These are phyloP conservation scores for Drosophila tropicalis DNA, from an alignment of 1,140 invertebrate genomes.

Conservation along the genomic window DNA sequence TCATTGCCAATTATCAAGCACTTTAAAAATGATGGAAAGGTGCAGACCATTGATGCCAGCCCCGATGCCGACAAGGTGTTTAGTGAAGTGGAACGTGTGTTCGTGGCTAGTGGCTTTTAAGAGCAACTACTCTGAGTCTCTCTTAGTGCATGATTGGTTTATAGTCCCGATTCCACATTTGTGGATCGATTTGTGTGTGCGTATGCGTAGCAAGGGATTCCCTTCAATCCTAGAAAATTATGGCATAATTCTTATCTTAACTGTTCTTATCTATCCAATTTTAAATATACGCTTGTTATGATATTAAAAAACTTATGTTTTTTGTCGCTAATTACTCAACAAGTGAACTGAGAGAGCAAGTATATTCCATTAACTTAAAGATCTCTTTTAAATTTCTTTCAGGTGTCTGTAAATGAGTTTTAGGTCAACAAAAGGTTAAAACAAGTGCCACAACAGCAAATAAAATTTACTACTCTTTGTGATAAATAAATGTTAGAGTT, in stretches of 20 bases:
- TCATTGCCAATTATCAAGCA: constrained; percentile 97
- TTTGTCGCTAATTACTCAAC: constrained; percentile 25
- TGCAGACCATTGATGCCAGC: constrained; percentile 91
- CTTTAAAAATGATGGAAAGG: constrained; percentile 89
- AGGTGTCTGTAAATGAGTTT: neutral
- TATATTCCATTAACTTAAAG: constrained; percentile 17
- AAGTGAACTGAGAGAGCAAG: constrained; percentile 26
- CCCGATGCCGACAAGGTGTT: constrained; percentile 89
- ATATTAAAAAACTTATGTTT: constrained; percentile 18
- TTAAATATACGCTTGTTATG: constrained; percentile 65
- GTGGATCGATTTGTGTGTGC: constrained; percentile 24
- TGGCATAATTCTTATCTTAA: constrained; percentile 13
- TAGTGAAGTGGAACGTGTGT: constrained; percentile 76
- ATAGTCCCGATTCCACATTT: constrained; percentile 21
- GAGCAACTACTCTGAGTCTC: neutral
- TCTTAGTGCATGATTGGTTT: neutral
- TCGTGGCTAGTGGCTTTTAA: constrained; percentile 62
- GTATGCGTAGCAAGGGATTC: constrained; percentile 18
- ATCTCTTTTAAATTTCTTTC: neutral
- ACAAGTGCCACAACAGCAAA: constrained; percentile 3
- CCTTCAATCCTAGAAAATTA: neutral
- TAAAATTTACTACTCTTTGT: neutral
- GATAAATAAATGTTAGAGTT: neutral
- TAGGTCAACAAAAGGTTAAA: constrained; percentile 2
- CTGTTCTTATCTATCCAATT: constrained; percentile 24